Evolutionary conservation across 2,888 invertebrate genomes (phyloP).

Genomic region (Limnephilus rhombicus): DNA sequence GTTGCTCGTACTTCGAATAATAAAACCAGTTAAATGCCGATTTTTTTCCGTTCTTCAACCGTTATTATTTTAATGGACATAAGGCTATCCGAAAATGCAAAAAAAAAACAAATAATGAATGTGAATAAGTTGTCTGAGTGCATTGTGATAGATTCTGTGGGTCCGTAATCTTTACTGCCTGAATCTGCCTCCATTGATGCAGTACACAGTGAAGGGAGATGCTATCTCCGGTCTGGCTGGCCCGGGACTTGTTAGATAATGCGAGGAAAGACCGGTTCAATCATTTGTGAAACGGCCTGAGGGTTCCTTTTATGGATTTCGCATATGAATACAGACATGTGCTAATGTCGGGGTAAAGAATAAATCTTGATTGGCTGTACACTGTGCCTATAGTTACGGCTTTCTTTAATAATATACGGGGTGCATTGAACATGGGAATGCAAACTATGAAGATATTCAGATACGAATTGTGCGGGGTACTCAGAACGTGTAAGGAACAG

Average conservation of each 20-base stretch:
- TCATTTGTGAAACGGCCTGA: slow-evolving; percentile 38
- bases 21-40: neutral
- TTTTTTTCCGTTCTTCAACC: neutral
- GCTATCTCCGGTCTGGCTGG: slow-evolving; percentile 17
- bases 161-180: slow-evolving; percentile 37
- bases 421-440: neutral
- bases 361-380: slow-evolving; percentile 37
- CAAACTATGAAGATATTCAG: neutral
- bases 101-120: neutral
- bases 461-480: slow-evolving; percentile 2
- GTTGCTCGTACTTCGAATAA: neutral
- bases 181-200: slow-evolving; percentile 39
- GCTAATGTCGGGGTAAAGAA: slow-evolving; percentile 35
- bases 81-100: neutral
- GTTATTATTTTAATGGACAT: neutral
- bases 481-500: neutral
- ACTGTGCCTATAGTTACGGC: neutral
- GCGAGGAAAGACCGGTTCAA: slow-evolving; percentile 49
- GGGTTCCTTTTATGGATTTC: slow-evolving; percentile 45
- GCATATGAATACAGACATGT: slow-evolving; percentile 37
- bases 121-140: slow-evolving; percentile 35
- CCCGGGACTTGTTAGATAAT: slow-evolving; percentile 41
- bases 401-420: slow-evolving; percentile 15
- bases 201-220: slow-evolving; percentile 50
- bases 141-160: slow-evolving; percentile 44